A percentile compares a stretch with the other conserved stretches of the same genome.
These are phyloP conservation scores for Rhynchophorus ferrugineus DNA, from an alignment of 1,140 invertebrate species.

Conservation along the genomic window DNA sequence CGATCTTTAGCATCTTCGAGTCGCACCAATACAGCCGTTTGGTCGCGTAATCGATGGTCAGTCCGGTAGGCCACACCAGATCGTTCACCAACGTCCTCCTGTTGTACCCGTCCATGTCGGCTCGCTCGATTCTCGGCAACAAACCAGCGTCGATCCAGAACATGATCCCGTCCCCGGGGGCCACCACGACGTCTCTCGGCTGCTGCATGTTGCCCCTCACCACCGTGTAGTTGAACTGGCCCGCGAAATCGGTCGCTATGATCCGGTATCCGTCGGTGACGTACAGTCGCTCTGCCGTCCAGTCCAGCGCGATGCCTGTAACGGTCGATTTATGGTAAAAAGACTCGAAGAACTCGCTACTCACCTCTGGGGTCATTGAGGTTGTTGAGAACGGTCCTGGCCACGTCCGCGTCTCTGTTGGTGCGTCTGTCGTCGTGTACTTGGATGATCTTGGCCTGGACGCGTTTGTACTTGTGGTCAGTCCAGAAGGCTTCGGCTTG, in stretches of 20 bases:
- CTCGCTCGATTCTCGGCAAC: conserved; percentile 52
- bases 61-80: conserved; percentile 57
- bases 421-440: conserved; percentile 30
- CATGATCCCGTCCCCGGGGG: conserved; percentile 51
- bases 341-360: not conserved
- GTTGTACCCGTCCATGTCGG: conserved; percentile 58
- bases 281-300: conserved; percentile 64
- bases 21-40: conserved; percentile 70
- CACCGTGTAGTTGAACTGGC: conserved; percentile 49
- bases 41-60: conserved; percentile 62
- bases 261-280: conserved; percentile 62
- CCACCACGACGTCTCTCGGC: conserved; percentile 57
- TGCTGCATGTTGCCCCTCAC: conserved; percentile 51
- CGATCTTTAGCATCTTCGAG: conserved; percentile 57
- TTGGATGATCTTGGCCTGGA: conserved; percentile 34
- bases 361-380: conserved; percentile 55
- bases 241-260: conserved; percentile 52
- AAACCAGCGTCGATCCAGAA: conserved; percentile 43
- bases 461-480: conserved; percentile 45
- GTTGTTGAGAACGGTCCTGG: conserved; percentile 36
- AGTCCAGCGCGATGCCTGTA: conserved; percentile 64
- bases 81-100: conserved; percentile 48
- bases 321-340: not conserved
- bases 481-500: conserved; percentile 48
- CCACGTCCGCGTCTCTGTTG: conserved; percentile 28